phyloP scores from a whole-genome alignment of 1,140 invertebrate genomes.

The Halesus radiatus region DNA sequence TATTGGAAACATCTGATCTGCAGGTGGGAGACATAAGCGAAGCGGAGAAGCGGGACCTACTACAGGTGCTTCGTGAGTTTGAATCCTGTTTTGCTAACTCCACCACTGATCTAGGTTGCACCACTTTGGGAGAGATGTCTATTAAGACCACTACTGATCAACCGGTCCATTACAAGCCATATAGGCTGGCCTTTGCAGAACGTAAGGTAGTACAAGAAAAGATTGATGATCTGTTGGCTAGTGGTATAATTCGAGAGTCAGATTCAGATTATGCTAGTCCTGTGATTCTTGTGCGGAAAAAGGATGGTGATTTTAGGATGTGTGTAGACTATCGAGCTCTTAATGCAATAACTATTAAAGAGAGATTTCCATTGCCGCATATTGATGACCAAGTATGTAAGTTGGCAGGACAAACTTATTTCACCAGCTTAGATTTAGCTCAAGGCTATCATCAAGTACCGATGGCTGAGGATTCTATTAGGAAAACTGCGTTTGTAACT shows the following conservation, averaged over 20 bases:
- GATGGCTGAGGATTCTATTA: neutral
- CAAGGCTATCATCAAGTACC: neutral
- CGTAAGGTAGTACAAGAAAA: neutral
- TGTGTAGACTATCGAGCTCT: neutral
- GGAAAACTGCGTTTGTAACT: neutral
- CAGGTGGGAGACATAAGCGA: neutral
- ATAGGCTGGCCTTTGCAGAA: neutral
- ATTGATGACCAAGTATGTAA: neutral
- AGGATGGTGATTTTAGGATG: neutral
- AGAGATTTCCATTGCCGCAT: neutral
- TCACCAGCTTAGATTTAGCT: conserved; percentile 1
- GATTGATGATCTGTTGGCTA: neutral
- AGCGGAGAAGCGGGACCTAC: too few relatives aligned
- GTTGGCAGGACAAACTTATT: neutral
- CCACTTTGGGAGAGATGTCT: neutral
- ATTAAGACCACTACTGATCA: neutral
- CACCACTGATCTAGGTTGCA: too few relatives aligned
- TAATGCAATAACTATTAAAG: neutral
- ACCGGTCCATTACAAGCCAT: neutral
- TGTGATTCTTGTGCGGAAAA: neutral
- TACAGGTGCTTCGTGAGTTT: too few relatives aligned
- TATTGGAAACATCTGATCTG: neutral
- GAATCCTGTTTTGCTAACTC: too few relatives aligned
- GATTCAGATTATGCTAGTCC: neutral
- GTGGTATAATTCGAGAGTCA: neutral